These are phyloP conservation scores for Dissostichus mawsoni DNA, from an alignment of 2,113 vertebrate species.

Conservation along the genomic window DNA sequence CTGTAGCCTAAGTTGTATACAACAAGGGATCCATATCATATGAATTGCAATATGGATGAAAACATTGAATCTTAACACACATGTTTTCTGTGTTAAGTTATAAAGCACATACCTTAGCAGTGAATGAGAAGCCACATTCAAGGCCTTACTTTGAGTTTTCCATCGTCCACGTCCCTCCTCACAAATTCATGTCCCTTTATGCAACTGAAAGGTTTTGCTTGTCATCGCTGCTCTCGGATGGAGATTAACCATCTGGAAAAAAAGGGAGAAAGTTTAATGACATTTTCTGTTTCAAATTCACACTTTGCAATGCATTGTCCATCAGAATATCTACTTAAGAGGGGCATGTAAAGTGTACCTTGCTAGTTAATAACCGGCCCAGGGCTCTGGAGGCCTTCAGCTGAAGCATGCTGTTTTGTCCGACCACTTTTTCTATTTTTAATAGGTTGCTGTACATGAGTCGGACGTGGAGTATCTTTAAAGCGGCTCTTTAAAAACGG, in stretches of 20 bases:
- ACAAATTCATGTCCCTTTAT: slow-evolving; percentile 20
- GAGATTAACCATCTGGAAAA: slow-evolving; percentile 56
- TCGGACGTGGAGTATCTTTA: slow-evolving; percentile 56
- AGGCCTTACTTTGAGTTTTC: not conserved
- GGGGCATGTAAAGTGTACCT: slow-evolving; percentile 38
- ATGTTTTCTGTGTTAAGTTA: not conserved
- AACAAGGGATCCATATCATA: slow-evolving; percentile 7
- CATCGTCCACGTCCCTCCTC: slow-evolving; percentile 7
- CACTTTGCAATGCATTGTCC: slow-evolving; percentile 30
- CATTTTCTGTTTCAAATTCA: slow-evolving; percentile 39
- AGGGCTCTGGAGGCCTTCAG: slow-evolving; percentile 53
- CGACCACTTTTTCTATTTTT: slow-evolving; percentile 78
- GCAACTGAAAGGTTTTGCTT: slow-evolving; percentile 67
- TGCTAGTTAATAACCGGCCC: slow-evolving; percentile 57
- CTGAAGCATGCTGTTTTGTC: slow-evolving; percentile 69
- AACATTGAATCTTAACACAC: not conserved
- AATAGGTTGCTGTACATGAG: slow-evolving; percentile 73
- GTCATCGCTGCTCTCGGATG: slow-evolving; percentile 32
- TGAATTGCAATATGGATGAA: slow-evolving; percentile 14
- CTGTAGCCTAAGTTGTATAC: not conserved
- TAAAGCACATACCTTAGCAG: slow-evolving; percentile 5
- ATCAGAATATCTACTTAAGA: slow-evolving; percentile 51
- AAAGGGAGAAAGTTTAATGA: slow-evolving; percentile 42
- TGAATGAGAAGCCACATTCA: not conserved
- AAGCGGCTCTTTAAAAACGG: slow-evolving; percentile 70